Percentiles rank a stretch among this genome's conserved stretches.
Conservation (phyloP, 2,888 invertebrate genomes). For the Euzetes globulus region DNA sequence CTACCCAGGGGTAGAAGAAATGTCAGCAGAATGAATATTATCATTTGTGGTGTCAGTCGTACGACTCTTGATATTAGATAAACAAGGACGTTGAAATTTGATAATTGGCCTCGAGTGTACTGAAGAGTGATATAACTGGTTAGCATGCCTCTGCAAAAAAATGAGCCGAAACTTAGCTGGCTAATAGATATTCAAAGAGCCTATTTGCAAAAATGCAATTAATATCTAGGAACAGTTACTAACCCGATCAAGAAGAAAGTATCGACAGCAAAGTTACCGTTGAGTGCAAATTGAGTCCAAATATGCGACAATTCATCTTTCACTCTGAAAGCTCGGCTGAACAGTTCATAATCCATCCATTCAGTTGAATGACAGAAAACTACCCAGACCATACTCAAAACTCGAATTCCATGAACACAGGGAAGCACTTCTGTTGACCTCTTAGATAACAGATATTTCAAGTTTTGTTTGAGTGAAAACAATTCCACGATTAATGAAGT, state of each 20-base stretch:
- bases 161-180: too few species aligned
- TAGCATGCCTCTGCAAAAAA: conserved; percentile 20
- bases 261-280: conserved; percentile 1
- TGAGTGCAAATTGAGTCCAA: not conserved
- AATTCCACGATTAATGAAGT: not conserved
- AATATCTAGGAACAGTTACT: not conserved
- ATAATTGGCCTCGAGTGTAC: not conserved
- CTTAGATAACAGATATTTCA: not conserved
- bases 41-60: conserved; percentile 21
- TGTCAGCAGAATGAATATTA: not conserved
- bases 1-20: not conserved
- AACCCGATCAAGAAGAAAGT: conserved; percentile 28
- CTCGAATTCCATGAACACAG: conserved; percentile 5
- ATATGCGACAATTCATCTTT: not conserved
- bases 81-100: not conserved
- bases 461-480: not conserved
- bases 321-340: not conserved
- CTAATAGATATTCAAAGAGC: too few species aligned
- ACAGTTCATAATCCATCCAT: not conserved
- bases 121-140: conserved; percentile 21
- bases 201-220: too few species aligned
- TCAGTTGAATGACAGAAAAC: not conserved
- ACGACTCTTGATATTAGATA: too few species aligned
- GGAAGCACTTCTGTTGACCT: not conserved
- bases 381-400: not conserved